Evolutionary conservation across 2,888 invertebrate species (phyloP).

Genomic region (Zygaena filipendulae): DNA sequence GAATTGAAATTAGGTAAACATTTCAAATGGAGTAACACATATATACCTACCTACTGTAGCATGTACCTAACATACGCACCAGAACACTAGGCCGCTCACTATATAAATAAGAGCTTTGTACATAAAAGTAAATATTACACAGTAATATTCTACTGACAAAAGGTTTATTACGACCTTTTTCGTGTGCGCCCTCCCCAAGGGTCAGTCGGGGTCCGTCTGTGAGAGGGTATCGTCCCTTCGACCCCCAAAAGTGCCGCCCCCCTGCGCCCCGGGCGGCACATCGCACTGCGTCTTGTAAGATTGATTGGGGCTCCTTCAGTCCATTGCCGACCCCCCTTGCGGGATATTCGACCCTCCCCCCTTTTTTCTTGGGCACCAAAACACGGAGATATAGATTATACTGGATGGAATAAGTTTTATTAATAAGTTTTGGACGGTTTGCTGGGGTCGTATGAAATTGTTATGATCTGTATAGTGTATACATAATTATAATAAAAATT

Average conservation of each 20-base stretch:
- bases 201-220: constrained; percentile 52
- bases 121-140: constrained; percentile 28
- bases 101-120: no score
- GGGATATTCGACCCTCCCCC: constrained; percentile 60
- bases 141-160: constrained; percentile 27
- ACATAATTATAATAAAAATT: not conserved
- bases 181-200: constrained; percentile 41
- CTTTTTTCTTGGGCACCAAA: constrained; percentile 56
- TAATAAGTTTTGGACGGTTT: no score
- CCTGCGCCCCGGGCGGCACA: constrained; percentile 24
- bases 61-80: no score
- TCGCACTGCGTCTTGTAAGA: constrained; percentile 65
- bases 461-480: not conserved
- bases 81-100: no score
- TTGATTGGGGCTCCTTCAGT: constrained; percentile 71
- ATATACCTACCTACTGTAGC: no score
- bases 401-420: no score
- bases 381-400: constrained; percentile 30
- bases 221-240: constrained; percentile 63
- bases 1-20: no score
- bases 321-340: constrained; percentile 59
- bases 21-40: no score
- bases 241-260: constrained; percentile 39
- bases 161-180: constrained; percentile 54
- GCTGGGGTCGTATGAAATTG: no score